Evolutionary conservation across 2,888 invertebrate species (phyloP).

Genomic region (Caenorhabditis sulstoni): DNA sequence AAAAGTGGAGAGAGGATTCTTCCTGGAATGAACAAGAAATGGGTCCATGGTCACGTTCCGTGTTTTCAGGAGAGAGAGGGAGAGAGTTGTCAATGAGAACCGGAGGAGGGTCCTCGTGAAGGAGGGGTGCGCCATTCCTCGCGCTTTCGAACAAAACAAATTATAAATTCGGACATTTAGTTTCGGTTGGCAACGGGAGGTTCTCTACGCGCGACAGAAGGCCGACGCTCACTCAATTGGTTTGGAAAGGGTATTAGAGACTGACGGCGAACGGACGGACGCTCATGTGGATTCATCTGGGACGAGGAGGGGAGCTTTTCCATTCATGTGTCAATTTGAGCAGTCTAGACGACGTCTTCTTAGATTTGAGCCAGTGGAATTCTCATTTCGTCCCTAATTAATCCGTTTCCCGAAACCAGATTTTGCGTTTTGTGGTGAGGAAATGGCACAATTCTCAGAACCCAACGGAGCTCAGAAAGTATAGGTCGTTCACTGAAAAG

Average conservation of each 20-base stretch:
- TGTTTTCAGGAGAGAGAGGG: slow-evolving; percentile 9
- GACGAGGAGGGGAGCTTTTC: slow-evolving; percentile 1
- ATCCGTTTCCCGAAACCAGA: slow-evolving; percentile 38
- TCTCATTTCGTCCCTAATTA: slow-evolving; percentile 45
- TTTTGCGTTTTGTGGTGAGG: slow-evolving; percentile 3
- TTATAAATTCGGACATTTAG: slow-evolving; percentile 62
- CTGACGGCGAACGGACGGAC: slow-evolving; percentile 16
- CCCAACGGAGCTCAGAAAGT: too few relatives aligned
- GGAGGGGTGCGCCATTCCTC: slow-evolving; percentile 4
- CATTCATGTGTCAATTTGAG: slow-evolving; percentile 61
- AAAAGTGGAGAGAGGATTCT: not conserved
- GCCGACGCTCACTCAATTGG: slow-evolving; percentile 60
- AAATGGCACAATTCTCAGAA: not conserved
- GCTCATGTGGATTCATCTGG: slow-evolving; percentile 14
- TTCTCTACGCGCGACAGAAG: slow-evolving; percentile 48
- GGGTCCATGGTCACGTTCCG: not conserved
- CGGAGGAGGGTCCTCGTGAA: not conserved
- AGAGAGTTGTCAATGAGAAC: not conserved
- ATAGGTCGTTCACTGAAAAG: too few relatives aligned
- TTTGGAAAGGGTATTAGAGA: slow-evolving; percentile 45
- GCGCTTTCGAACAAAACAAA: slow-evolving; percentile 61
- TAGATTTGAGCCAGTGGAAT: not conserved
- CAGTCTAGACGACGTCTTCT: slow-evolving; percentile 13
- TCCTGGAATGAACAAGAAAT: not conserved
- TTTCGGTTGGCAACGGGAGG: slow-evolving; percentile 33